Evolutionary conservation across 2,888 invertebrate genomes (phyloP).

Genomic region (Andricus curvator): DNA sequence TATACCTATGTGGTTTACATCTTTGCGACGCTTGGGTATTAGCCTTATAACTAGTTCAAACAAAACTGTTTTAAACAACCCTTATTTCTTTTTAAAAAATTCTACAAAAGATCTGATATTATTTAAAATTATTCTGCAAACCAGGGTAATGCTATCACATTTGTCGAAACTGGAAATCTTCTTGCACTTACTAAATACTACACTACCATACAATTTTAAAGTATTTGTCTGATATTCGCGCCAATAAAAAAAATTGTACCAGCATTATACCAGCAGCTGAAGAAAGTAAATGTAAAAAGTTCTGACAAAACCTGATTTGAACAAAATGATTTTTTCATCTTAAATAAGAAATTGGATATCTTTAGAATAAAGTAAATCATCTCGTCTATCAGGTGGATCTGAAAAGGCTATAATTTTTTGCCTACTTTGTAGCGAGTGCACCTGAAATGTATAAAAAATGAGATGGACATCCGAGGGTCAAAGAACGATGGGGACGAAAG

Average conservation of each 20-base stretch:
- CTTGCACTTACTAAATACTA: no score
- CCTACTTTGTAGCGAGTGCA: not conserved
- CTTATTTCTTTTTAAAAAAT: not conserved
- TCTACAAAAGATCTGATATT: not conserved
- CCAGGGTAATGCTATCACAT: not conserved
- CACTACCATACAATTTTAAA: no score
- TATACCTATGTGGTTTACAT: slow-evolving; percentile 62
- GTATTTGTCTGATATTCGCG: no score
- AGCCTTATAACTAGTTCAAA: slow-evolving; percentile 59
- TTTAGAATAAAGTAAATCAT: not conserved
- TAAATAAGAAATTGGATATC: not conserved
- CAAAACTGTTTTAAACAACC: not conserved
- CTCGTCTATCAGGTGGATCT: slow-evolving; percentile 16
- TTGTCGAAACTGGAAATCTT: not conserved
- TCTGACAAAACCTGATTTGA: no score
- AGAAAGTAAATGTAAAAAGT: no score
- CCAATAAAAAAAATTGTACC: no score
- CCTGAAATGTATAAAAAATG: not conserved
- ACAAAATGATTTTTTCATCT: no score
- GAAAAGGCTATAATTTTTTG: slow-evolving; percentile 7
- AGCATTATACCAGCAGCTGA: no score
- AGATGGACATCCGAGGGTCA: slow-evolving; percentile 27
- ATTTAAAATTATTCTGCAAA: not conserved
- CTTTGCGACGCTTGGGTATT: slow-evolving; percentile 52
- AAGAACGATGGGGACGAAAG: slow-evolving; percentile 23